A percentile compares a stretch with the other conserved stretches of the same genome.
These are phyloP conservation scores for Nomada fabriciana DNA, from an alignment of 2,888 invertebrate species.

Conservation along the genomic window DNA sequence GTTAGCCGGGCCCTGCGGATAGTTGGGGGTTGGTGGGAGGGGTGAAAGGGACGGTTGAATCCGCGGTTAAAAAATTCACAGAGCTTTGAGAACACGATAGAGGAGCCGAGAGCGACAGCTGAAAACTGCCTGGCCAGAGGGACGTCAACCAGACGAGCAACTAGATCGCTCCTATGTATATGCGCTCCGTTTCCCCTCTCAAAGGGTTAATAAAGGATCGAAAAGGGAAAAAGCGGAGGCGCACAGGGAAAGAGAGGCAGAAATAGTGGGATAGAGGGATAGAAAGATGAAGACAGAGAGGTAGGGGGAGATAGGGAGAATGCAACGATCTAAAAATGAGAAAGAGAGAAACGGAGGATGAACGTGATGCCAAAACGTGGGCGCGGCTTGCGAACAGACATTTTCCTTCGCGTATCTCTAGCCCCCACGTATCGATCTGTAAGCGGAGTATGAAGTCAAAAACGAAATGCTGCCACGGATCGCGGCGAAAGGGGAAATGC, in stretches of 20 bases:
- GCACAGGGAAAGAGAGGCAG: too few species aligned
- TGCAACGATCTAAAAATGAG: background rate
- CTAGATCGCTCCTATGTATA: slow-evolving; percentile 12
- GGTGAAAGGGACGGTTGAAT: background rate
- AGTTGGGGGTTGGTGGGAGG: background rate
- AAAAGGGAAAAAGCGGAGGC: background rate
- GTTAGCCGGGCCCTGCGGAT: slow-evolving; percentile 6
- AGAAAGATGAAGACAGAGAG: background rate
- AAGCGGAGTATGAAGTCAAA: slow-evolving; percentile 49
- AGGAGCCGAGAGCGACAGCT: slow-evolving; percentile 39
- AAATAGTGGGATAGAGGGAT: slow-evolving; percentile 20
- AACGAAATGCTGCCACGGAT: slow-evolving; percentile 43
- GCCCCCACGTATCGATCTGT: slow-evolving; percentile 56
- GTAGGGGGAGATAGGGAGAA: too few species aligned
- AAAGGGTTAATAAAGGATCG: slow-evolving; percentile 53
- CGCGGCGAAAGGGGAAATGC: slow-evolving; percentile 14
- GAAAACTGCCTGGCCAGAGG: slow-evolving; percentile 9
- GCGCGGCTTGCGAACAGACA: slow-evolving; percentile 62
- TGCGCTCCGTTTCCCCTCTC: slow-evolving; percentile 19
- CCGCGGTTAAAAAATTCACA: slow-evolving; percentile 36
- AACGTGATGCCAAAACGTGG: slow-evolving; percentile 54
- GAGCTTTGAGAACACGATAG: slow-evolving; percentile 37
- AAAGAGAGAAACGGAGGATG: slow-evolving; percentile 8
- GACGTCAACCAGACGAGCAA: background rate
- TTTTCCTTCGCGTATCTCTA: slow-evolving; percentile 59